Evolutionary conservation across 2,797 vertebrate species (phyloP), one percentile per base, ranked within the genome.

Genomic region (Apogon hyalosoma): DNA sequence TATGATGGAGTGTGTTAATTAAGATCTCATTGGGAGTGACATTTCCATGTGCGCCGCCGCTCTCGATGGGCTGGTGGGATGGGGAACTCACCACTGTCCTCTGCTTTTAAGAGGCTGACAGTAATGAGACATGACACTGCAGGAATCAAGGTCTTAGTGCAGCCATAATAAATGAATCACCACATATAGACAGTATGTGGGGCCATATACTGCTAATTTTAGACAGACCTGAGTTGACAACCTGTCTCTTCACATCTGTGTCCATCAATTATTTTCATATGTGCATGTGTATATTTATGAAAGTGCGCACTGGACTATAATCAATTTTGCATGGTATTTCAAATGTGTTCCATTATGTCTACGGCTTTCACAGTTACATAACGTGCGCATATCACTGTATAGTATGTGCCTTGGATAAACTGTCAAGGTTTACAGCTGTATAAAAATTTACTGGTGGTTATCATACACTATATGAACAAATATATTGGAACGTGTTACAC

Each of bases 1-100:
- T 66, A 80, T 85, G 86, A 88, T 85, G 31, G 77, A 90, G 76
- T 60, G 77, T 62, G 68, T 73, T 90, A 84, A 92, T 92, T 90
- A 91, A 90, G 79, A 83, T 56, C 80, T 76, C 45, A 33, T 75
- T 68, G 55, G 51, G 81, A 73, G 62, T 77, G 84, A 83, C 83
- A 85, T 90, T 88, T 91, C 70, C 63, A 62, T 62, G 65, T 33
- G 16, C 42, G 2, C 57, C 33, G 41, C 61, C 50, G 62, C 61
- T 62, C 51, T 58, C 55, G 45, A 83, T 57, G 72, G 52, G 50
- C 55, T 53, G 69, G 56, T 48, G 24, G 73, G 58, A 65, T 9
- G 42, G 36, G 69, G 46, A 76, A 77, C 69, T 70, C 73, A 55
- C 58, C 62, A 41, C 58, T 42, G 11, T 47, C 28, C 28, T 56